phyloP scores from a whole-genome alignment of 2,113 vertebrate genomes.

The Sitta europaea region DNA sequence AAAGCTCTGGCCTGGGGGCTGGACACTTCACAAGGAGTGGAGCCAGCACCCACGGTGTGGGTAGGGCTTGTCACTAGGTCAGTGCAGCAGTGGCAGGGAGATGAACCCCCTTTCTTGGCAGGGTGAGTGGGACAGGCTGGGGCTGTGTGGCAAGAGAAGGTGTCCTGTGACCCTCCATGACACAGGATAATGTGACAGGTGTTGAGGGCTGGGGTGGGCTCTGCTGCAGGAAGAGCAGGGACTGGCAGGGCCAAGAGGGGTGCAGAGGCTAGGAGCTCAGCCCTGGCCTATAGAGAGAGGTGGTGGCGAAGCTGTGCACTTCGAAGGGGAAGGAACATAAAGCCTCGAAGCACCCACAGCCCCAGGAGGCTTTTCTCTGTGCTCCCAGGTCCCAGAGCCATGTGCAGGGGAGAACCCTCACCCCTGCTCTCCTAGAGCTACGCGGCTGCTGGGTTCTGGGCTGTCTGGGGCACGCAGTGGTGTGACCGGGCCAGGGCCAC shows the following conservation, averaged over 20 bases:
- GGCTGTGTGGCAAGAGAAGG: not conserved
- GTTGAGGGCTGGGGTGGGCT: not conserved
- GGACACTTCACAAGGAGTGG: not conserved
- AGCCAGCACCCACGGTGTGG: not conserved
- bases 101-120: not conserved
- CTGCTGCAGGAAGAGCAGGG: constrained; percentile 27
- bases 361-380: not conserved
- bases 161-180: not conserved
- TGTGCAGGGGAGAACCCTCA: not conserved
- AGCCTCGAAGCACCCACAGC: constrained; percentile 9
- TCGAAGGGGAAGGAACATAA: not conserved
- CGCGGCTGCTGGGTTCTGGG: not conserved
- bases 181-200: not conserved
- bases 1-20: not conserved
- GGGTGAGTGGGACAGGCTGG: not conserved
- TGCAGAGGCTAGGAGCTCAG: not conserved
- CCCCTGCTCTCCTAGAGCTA: not conserved
- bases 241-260: not conserved
- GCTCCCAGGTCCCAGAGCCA: not conserved
- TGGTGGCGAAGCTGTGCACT: not conserved
- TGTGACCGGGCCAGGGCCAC: constrained; percentile 79
- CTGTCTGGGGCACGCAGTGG: constrained; percentile 79
- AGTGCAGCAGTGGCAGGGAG: constrained; percentile 20
- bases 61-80: not conserved
- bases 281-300: not conserved